Conservation (phyloP, 2,113 vertebrate species). For the Larimichthys crocea region DNA sequence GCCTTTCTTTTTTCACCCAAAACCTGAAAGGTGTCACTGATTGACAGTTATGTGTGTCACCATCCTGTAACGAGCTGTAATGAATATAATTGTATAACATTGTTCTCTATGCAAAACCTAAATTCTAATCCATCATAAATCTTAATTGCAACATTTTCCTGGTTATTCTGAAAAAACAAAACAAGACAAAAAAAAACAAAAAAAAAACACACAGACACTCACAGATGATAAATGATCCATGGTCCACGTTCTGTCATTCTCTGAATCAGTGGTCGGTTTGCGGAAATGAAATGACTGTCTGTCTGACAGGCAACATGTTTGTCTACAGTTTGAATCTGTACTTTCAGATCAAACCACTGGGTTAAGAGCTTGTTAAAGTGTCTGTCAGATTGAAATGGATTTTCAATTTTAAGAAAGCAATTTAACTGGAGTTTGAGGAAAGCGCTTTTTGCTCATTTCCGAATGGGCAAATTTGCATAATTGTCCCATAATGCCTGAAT, state of each 20-base stretch:
- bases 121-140: not conserved
- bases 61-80: not conserved
- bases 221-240: conserved; percentile 16
- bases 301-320: conserved; percentile 23
- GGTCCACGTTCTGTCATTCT: conserved; percentile 2
- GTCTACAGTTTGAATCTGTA: not conserved
- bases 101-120: not conserved
- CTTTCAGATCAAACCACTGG: conserved; percentile 31
- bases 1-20: not conserved
- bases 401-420: conserved; percentile 66
- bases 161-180: not conserved
- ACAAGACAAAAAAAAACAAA: too few relatives aligned
- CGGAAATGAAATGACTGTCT: conserved; percentile 35
- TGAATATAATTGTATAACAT: not conserved
- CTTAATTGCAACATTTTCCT: not conserved
- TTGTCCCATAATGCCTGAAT: conserved; percentile 80
- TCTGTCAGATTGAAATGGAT: conserved; percentile 57
- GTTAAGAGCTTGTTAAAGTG: conserved; percentile 60
- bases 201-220: not conserved
- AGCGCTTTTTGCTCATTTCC: conserved; percentile 68
- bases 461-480: conserved; percentile 77
- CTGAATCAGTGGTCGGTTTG: not conserved
- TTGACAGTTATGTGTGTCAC: not conserved
- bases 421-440: conserved; percentile 70
- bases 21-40: not conserved